phyloP scores from a whole-genome alignment of 1,140 invertebrate genomes.

The Macrosteles quadrilineatus region DNA sequence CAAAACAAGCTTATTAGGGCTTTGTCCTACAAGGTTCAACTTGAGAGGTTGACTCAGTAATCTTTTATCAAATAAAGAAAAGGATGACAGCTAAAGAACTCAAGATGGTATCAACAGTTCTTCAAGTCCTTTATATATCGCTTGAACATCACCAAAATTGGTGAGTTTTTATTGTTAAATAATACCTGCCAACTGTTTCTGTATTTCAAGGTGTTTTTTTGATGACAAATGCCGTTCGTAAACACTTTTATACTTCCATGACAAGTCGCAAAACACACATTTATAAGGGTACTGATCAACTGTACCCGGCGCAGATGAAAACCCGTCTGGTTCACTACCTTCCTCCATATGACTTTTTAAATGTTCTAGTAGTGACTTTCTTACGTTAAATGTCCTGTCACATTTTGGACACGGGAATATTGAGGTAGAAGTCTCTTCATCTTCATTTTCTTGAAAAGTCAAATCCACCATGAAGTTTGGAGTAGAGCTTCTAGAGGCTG shows the following conservation, averaged over 20 bases:
- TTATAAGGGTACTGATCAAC: slow-evolving; percentile 11
- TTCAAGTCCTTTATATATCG: no score
- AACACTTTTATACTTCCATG: slow-evolving; percentile 21
- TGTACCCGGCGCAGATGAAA: neutral
- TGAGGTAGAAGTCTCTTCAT: neutral
- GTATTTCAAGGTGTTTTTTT: slow-evolving; percentile 5
- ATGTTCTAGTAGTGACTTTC: slow-evolving; percentile 15
- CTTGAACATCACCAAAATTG: no score
- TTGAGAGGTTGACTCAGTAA: no score
- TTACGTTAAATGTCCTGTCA: slow-evolving; percentile 17
- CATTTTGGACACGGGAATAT: slow-evolving; percentile 18
- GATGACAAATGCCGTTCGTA: slow-evolving; percentile 7
- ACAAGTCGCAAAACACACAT: slow-evolving; percentile 19
- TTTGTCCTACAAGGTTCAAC: no score
- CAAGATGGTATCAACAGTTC: no score
- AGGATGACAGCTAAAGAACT: no score
- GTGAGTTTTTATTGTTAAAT: slow-evolving; percentile 22
- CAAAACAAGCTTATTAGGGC: no score
- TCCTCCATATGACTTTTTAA: slow-evolving; percentile 13
- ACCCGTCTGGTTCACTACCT: neutral
- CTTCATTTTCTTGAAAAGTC: neutral
- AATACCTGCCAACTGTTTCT: slow-evolving; percentile 17
- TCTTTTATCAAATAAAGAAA: no score
- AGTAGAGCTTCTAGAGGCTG: neutral
- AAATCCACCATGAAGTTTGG: neutral